Percentiles rank a stretch among this genome's conserved stretches.
phyloP scores from a whole-genome alignment of 2,113 vertebrate genomes.

The Engraulis encrasicolus region DNA sequence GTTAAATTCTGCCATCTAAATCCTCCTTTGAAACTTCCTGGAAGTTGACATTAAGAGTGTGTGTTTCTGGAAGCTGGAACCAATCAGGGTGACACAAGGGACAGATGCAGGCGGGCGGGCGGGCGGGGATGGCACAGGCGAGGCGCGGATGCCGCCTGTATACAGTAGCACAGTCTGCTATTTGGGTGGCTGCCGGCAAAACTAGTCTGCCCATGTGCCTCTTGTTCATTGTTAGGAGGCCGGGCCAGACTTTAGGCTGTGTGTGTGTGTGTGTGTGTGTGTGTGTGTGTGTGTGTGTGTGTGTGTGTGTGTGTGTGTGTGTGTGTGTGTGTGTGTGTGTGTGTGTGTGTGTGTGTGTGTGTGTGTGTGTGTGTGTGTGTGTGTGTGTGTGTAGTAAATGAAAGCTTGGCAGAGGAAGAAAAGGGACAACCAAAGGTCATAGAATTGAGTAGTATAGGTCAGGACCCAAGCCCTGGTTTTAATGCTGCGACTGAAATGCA shows the following conservation, averaged over 20 bases:
- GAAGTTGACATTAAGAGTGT: neutral
- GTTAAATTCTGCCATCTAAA: too few species aligned
- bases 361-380: neutral
- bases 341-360: neutral
- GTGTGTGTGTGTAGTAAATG: neutral
- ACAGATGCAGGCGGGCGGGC: neutral
- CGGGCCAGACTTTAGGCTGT: neutral
- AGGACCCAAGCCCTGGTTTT: too few species aligned
- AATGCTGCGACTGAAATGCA: too few species aligned
- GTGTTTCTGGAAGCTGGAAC: neutral
- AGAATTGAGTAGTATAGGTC: too few species aligned
- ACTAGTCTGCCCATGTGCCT: neutral
- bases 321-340: conserved; percentile 21
- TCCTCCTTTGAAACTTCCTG: neutral
- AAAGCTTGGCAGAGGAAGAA: neutral
- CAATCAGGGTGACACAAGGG: neutral
- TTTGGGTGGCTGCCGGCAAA: conserved; percentile 5
- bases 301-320: conserved; percentile 18
- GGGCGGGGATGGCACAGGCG: neutral
- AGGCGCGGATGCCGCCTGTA: too few species aligned
- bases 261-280: neutral
- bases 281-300: too few species aligned
- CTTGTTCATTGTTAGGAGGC: conserved; percentile 14
- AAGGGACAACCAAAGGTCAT: neutral
- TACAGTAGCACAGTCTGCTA: neutral